Evolutionary conservation across 2,113 vertebrate species (phyloP), one percentile per base, ranked within the genome.

Genomic region (Illadopsis cleaveri): DNA sequence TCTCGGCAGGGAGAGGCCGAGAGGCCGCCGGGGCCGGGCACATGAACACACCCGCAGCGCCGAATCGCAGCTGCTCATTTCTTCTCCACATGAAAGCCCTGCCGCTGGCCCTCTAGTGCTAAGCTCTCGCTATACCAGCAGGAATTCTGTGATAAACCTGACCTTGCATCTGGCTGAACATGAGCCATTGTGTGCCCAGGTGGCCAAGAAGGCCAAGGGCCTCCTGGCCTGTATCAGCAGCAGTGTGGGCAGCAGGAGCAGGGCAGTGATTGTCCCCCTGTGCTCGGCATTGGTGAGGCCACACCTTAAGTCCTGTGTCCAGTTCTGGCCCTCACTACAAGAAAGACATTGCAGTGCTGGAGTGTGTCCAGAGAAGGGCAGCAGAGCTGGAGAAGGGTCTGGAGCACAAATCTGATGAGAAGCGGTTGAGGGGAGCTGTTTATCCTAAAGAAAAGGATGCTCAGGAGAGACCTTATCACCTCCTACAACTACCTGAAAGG

Each of bases 61-160:
- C 6, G 5, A 31, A 3, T 0, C 3, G 42, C 22, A 0, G 10
- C 15, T 25, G 10, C 7, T 8, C 7, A 0, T 20, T 33, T 15
- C 54, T 31, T 6, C 42, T n/a, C 17, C 6, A 0, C 18, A 12
- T 0, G 16, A 27, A 11, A 17, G 23, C 12, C 17, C 2, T 9
- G 0, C 18, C 12, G 3, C 50, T 8, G 23, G 21, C 17, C 4
- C 28, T 22, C 12, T 2, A 24, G 13, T 17, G 8, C 37, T 7
- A 12, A 15, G 23, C 28, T 11, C 12, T 53, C 1, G 1, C 25
- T 2, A 0, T 3, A 1, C 11, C 7, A 20, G 6, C 12, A 37
- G 21, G 17, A 69, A 35, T 61, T 68, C 15, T 18, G 38, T 31
- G 38, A 30, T 40, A 45, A 82, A 30, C 38, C 45, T 23, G 72